Evolutionary conservation across 2,888 invertebrate species (phyloP).

Genomic region (Hipparchia semele): DNA sequence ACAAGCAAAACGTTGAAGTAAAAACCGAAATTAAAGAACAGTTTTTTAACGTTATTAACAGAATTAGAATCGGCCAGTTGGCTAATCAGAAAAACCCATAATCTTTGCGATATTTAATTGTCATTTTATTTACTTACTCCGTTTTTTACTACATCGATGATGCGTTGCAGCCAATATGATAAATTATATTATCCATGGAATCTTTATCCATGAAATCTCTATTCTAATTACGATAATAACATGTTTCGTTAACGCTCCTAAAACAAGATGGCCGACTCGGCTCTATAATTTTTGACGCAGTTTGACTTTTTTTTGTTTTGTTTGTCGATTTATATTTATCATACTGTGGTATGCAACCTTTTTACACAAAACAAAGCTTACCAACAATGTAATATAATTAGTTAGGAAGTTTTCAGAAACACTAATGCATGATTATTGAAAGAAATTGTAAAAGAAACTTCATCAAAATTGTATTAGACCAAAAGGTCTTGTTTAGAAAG

Average conservation of each 20-base stretch:
- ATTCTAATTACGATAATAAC: not conserved
- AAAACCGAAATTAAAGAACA: not conserved
- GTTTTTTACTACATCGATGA: slow-evolving; percentile 22
- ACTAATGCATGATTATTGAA: slow-evolving; percentile 20
- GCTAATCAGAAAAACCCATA: not conserved
- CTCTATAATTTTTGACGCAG: not conserved
- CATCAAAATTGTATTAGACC: not conserved
- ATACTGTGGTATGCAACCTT: slow-evolving; percentile 19
- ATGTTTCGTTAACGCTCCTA: not conserved
- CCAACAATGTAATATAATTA: not conserved
- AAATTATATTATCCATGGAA: slow-evolving; percentile 5
- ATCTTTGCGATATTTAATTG: not conserved
- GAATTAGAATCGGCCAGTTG: not conserved
- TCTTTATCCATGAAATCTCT: not conserved
- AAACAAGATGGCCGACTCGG: slow-evolving; percentile 8
- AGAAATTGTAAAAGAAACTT: not conserved
- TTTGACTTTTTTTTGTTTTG: not conserved
- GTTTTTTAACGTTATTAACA: not conserved
- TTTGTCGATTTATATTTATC: slow-evolving; percentile 18
- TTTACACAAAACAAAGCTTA: slow-evolving; percentile 16
- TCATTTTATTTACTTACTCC: not conserved
- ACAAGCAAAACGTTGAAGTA: slow-evolving; percentile 17
- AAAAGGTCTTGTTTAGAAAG: not conserved
- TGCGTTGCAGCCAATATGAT: slow-evolving; percentile 21
- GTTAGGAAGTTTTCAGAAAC: not conserved